These are phyloP conservation scores for Esperia sulphurella DNA, from an alignment of 2,888 invertebrate species.

Conservation along the genomic window DNA sequence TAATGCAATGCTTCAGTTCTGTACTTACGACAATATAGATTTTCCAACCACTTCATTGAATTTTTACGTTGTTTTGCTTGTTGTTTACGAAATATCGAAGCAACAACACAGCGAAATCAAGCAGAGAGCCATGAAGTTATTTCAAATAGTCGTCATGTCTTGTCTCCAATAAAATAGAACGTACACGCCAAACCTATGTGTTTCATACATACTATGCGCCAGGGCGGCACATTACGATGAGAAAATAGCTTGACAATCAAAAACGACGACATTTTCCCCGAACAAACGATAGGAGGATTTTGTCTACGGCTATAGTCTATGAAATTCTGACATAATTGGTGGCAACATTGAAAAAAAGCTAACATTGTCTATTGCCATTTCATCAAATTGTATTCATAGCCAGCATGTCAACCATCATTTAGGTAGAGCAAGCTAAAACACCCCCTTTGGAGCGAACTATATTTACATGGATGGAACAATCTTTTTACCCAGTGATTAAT, in stretches of 20 bases:
- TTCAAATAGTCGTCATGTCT: constrained; percentile 71
- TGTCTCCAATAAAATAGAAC: constrained; percentile 77
- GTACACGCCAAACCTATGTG: constrained; percentile 70
- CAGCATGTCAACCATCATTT: too few species aligned
- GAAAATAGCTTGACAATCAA: constrained; percentile 79
- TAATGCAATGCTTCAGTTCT: constrained; percentile 44
- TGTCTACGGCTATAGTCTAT: constrained; percentile 49
- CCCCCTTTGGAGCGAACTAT: too few species aligned
- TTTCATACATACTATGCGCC: constrained; percentile 79
- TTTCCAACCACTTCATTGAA: constrained; percentile 57
- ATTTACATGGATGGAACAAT: too few species aligned
- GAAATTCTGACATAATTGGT: constrained; percentile 15
- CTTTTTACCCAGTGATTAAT: too few species aligned
- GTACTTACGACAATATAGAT: constrained; percentile 42
- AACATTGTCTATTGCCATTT: constrained; percentile 11
- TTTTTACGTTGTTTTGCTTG: constrained; percentile 62
- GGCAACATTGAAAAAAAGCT: background rate
- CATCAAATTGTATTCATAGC: background rate
- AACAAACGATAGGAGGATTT: constrained; percentile 44
- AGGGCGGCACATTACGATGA: constrained; percentile 77
- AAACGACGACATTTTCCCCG: constrained; percentile 77
- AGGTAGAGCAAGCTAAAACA: too few species aligned
- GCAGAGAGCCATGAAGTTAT: constrained; percentile 64
- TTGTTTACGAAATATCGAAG: constrained; percentile 71
- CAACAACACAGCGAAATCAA: constrained; percentile 51